Conservation (phyloP, 1,140 invertebrate species). For the Harpegnathos saltator region DNA sequence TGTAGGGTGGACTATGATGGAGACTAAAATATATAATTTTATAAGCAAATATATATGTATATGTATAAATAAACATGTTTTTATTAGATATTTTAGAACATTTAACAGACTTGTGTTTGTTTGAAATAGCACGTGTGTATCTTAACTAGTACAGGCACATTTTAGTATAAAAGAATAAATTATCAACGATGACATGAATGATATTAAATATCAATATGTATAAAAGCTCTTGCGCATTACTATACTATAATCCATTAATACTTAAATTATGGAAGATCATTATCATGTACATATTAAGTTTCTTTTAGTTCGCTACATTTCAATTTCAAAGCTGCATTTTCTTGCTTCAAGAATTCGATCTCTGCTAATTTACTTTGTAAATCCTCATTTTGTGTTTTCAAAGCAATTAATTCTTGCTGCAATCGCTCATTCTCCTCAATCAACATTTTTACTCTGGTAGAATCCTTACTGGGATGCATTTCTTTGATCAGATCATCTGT, state of each 20-base stretch:
- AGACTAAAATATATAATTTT: conserved; percentile 1
- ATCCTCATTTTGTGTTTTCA: conserved; percentile 76
- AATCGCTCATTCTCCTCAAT: conserved; percentile 80
- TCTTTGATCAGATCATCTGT: conserved; percentile 80
- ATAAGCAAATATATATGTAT: conserved; percentile 22
- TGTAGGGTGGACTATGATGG: not conserved
- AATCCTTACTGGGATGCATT: conserved; percentile 73
- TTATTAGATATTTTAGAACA: conserved; percentile 19
- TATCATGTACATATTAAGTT: conserved; percentile 28
- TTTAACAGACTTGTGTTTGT: not conserved
- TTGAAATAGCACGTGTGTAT: conserved; percentile 10
- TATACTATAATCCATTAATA: conserved; percentile 33
- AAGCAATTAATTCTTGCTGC: conserved; percentile 75
- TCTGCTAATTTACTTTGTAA: conserved; percentile 76
- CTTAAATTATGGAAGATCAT: conserved; percentile 6
- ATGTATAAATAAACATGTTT: conserved; percentile 26
- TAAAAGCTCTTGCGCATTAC: conserved; percentile 1
- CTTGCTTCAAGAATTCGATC: conserved; percentile 75
- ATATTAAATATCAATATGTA: conserved; percentile 11
- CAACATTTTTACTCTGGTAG: conserved; percentile 67
- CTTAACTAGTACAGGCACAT: not conserved
- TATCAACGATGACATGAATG: conserved; percentile 13
- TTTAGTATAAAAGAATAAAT: conserved; percentile 55
- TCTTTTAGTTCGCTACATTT: conserved; percentile 76
- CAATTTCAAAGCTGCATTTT: conserved; percentile 79